A percentile compares a stretch with the other conserved stretches of the same genome.
Evolutionary conservation across 2,113 vertebrate species (phyloP).

Genomic region (Oostethus manadensis): DNA sequence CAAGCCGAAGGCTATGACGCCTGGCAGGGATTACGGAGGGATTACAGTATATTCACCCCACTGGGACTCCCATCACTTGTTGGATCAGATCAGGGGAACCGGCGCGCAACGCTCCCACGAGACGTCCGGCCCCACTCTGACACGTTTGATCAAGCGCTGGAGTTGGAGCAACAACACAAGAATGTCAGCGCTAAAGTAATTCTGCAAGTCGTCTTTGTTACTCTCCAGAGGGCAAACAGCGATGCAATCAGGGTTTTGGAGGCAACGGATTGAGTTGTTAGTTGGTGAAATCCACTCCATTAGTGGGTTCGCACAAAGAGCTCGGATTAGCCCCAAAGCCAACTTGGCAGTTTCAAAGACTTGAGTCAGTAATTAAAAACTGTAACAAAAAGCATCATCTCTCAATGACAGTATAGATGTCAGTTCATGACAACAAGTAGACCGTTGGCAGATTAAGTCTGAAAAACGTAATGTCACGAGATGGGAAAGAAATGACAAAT

Average conservation of each 20-base stretch:
- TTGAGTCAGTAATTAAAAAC: conserved; percentile 16
- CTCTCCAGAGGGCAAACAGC: conserved; percentile 16
- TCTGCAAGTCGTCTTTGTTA: conserved; percentile 12
- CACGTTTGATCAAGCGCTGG: conserved; percentile 51
- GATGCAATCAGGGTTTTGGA: conserved; percentile 21
- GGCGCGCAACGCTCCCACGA: conserved; percentile 30
- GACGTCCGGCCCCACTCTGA: conserved; percentile 32
- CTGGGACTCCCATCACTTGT: conserved; percentile 58
- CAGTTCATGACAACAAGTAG: background rate
- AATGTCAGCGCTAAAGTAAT: conserved; percentile 20
- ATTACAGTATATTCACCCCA: conserved; percentile 64
- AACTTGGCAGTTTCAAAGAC: conserved; percentile 1
- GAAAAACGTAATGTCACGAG: conserved; percentile 48
- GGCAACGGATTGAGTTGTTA: conserved; percentile 27
- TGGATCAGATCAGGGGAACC: conserved; percentile 52
- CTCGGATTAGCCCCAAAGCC: conserved; percentile 14
- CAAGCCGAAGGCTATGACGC: conserved; percentile 53
- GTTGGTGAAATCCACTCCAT: conserved; percentile 23
- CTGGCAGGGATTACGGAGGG: conserved; percentile 60
- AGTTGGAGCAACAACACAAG: conserved; percentile 45
- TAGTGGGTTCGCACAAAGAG: conserved; percentile 17
- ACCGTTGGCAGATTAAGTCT: conserved; percentile 42
- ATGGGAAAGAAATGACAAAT: conserved; percentile 49
- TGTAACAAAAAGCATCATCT: background rate
- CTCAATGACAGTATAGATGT: conserved; percentile 1